Evolutionary conservation across 2,888 invertebrate species (phyloP).

Genomic region (Catotricha subobsoleta): DNA sequence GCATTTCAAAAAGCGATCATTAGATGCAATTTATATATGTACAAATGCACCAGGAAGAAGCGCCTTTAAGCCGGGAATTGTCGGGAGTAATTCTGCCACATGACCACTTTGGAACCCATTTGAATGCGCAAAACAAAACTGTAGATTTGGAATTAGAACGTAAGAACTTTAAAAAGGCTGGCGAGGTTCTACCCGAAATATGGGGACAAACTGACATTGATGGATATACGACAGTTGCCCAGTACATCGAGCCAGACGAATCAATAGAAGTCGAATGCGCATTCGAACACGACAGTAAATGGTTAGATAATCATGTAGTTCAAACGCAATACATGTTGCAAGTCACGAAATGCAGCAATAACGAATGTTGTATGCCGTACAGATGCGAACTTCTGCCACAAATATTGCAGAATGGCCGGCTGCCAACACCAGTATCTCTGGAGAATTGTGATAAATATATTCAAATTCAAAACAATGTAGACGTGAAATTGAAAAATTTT

Average conservation of each 20-base stretch:
- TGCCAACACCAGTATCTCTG: no score
- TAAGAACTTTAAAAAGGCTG: not conserved
- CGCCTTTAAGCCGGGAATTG: constrained; percentile 19
- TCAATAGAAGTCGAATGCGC: not conserved
- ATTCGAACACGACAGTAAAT: no score
- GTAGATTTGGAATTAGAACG: constrained; percentile 17
- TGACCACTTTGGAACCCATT: constrained; percentile 18
- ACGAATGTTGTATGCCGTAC: no score
- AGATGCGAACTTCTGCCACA: no score
- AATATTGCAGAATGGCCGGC: no score
- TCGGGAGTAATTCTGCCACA: constrained; percentile 18
- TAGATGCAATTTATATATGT: not conserved
- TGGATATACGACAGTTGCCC: not conserved
- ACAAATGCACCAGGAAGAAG: constrained; percentile 17
- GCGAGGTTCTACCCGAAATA: not conserved
- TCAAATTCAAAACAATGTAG: no score
- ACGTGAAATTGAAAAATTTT: no score
- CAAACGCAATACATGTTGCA: no score
- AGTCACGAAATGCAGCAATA: no score
- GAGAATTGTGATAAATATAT: no score
- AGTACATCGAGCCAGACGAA: not conserved
- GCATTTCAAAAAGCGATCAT: constrained; percentile 12
- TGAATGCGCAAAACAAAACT: constrained; percentile 16
- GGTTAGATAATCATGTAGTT: no score
- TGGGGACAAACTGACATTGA: not conserved